Percentiles rank a stretch among this genome's conserved stretches.
These are phyloP conservation scores for Apomyelois bistriatella DNA, from an alignment of 2,888 invertebrate species.

Conservation along the genomic window DNA sequence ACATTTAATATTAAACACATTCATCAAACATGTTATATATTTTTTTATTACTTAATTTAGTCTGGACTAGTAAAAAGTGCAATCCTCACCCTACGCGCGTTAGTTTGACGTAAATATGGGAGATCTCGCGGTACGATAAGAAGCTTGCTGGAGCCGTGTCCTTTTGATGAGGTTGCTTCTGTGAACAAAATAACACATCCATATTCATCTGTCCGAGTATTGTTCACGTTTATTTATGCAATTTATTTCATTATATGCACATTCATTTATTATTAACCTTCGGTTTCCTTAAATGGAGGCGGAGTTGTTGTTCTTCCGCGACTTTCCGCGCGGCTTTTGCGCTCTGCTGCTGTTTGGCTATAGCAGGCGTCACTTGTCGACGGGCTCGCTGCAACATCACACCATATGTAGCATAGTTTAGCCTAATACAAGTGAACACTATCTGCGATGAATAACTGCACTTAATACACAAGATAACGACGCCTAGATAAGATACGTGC, in stretches of 20 bases:
- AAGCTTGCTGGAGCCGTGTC: conserved; percentile 61
- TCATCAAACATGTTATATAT: too few relatives aligned
- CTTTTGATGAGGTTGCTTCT: conserved; percentile 68
- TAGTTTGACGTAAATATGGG: conserved; percentile 75
- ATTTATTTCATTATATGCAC: neutral
- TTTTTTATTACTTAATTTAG: too few relatives aligned
- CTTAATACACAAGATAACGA: conserved; percentile 61
- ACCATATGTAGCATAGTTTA: conserved; percentile 23
- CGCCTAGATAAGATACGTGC: conserved; percentile 47
- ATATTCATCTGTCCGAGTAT: conserved; percentile 7
- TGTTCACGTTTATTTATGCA: neutral
- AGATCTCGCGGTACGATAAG: conserved; percentile 72
- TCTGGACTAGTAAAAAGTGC: neutral
- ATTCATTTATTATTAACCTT: conserved; percentile 44
- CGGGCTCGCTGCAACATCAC: conserved; percentile 56
- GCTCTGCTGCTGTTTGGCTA: conserved; percentile 41
- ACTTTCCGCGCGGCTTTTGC: conserved; percentile 45
- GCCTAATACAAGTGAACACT: conserved; percentile 33
- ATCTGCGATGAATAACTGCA: conserved; percentile 57
- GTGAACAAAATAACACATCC: conserved; percentile 29
- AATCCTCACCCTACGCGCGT: conserved; percentile 68
- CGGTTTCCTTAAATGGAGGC: conserved; percentile 56
- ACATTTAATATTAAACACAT: too few relatives aligned
- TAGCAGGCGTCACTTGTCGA: conserved; percentile 48
- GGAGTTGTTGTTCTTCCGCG: conserved; percentile 51